Conservation (phyloP, 1,140 invertebrate genomes). For the Musca domestica region DNA sequence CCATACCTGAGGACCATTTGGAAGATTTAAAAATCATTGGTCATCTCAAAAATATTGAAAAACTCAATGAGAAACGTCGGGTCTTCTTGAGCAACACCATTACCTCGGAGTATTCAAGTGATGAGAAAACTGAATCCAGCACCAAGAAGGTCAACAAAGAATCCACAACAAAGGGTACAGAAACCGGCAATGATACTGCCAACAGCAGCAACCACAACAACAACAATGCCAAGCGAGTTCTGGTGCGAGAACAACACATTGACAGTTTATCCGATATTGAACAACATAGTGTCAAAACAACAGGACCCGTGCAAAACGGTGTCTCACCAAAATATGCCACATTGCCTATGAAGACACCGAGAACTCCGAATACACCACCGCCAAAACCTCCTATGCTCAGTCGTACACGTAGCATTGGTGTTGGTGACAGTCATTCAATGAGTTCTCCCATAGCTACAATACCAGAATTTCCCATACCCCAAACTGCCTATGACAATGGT, state of each 20-base stretch:
- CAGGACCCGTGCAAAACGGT: constrained; percentile 28
- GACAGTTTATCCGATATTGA: not conserved
- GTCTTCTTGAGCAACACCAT: constrained; percentile 44
- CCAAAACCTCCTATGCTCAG: constrained; percentile 49
- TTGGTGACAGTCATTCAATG: constrained; percentile 32
- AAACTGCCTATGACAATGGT: constrained; percentile 18
- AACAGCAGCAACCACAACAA: not conserved
- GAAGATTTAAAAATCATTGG: constrained; percentile 36
- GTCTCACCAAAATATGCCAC: constrained; percentile 43
- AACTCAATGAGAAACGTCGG: constrained; percentile 47
- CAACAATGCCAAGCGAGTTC: constrained; percentile 1
- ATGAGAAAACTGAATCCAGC: constrained; percentile 25
- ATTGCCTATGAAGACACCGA: constrained; percentile 30
- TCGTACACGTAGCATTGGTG: constrained; percentile 44
- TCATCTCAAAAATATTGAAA: constrained; percentile 44
- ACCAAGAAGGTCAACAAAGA: not conserved
- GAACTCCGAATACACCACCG: constrained; percentile 42
- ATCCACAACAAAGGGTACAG: not conserved
- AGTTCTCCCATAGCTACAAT: constrained; percentile 15
- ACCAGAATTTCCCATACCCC: not conserved
- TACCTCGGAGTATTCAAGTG: constrained; percentile 22
- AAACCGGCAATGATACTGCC: constrained; percentile 15
- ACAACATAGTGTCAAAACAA: not conserved
- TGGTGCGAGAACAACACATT: constrained; percentile 2
- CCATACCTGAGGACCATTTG: constrained; percentile 1